Conservation (phyloP, 2,888 invertebrate genomes). For the Acleris sparsana region DNA sequence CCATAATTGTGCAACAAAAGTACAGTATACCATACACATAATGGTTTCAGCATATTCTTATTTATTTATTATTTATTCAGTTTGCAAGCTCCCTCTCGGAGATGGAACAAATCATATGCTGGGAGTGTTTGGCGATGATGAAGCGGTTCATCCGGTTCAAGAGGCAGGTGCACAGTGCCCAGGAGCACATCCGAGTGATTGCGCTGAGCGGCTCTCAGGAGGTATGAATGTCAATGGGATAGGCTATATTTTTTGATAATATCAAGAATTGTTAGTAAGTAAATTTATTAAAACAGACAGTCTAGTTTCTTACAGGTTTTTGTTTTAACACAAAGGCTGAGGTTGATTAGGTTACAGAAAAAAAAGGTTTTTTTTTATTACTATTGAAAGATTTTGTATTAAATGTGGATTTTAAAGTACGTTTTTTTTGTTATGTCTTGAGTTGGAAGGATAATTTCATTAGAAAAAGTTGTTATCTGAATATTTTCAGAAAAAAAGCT, state of each 20-base stretch:
- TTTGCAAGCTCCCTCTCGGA: conserved; percentile 47
- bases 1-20: background rate
- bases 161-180: conserved; percentile 70
- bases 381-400: no score
- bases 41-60: background rate
- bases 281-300: no score
- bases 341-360: no score
- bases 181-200: conserved; percentile 67
- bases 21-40: background rate
- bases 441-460: no score
- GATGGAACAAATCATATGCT: conserved; percentile 61
- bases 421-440: no score
- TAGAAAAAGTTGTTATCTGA: no score
- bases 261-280: background rate
- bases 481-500: no score
- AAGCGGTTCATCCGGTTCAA: conserved; percentile 65
- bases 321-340: no score
- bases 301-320: no score
- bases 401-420: no score
- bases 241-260: background rate
- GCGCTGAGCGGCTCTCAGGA: conserved; percentile 66
- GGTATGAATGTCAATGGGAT: conserved; percentile 45
- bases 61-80: conserved; percentile 42
- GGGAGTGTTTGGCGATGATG: conserved; percentile 73
- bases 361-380: no score